phyloP scores from a whole-genome alignment of 2,797 vertebrate genomes.

The Centropyge bicolor region DNA sequence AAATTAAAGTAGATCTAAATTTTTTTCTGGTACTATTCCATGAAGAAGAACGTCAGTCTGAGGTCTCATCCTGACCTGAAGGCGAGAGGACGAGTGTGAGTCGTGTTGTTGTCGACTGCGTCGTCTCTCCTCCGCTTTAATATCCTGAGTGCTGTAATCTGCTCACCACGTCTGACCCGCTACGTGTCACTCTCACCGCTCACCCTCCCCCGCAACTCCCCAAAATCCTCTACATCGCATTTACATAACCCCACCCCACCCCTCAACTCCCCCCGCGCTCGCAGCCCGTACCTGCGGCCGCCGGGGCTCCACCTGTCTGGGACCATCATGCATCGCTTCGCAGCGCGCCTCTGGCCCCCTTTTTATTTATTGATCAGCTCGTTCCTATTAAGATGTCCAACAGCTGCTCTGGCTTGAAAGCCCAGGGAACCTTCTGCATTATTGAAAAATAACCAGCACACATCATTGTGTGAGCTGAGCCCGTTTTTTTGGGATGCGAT shows the following conservation, averaged over 20 bases:
- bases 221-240: constrained; percentile 74
- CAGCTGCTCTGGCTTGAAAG: constrained; percentile 69
- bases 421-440: constrained; percentile 71
- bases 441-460: constrained; percentile 70
- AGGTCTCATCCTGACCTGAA: neutral
- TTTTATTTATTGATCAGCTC: constrained; percentile 81
- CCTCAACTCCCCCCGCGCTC: constrained; percentile 12
- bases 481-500: constrained; percentile 42
- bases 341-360: constrained; percentile 30
- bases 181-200: constrained; percentile 63
- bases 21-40: too few relatives aligned
- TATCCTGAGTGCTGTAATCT: constrained; percentile 85
- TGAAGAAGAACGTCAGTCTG: too few relatives aligned
- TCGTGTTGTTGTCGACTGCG: constrained; percentile 41
- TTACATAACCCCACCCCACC: constrained; percentile 58
- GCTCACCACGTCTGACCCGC: constrained; percentile 73
- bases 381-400: constrained; percentile 68
- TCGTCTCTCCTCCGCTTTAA: constrained; percentile 74
- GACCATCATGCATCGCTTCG: constrained; percentile 57
- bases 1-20: neutral
- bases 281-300: constrained; percentile 37
- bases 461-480: constrained; percentile 17
- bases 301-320: constrained; percentile 23
- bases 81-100: neutral
- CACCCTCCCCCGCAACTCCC: constrained; percentile 56